phyloP scores from a whole-genome alignment of 2,888 invertebrate species.

The Calliscelio sp. region DNA sequence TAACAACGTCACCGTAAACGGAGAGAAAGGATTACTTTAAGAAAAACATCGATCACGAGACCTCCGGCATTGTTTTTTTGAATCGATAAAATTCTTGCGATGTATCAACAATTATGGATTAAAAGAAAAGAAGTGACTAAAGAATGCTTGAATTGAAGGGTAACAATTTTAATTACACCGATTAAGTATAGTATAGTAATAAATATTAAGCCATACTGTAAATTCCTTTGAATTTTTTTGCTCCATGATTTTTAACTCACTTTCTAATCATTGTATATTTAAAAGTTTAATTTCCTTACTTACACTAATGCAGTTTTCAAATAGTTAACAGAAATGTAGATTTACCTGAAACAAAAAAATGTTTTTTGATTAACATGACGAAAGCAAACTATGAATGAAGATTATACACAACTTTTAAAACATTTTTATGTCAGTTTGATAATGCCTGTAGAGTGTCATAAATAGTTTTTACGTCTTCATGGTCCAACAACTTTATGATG shows the following conservation, averaged over 20 bases:
- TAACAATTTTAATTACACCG: neutral
- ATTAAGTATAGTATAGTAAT: neutral
- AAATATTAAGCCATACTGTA: no score
- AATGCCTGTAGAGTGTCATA: constrained; percentile 10
- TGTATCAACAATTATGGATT: constrained; percentile 14
- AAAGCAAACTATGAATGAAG: constrained; percentile 10
- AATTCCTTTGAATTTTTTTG: no score
- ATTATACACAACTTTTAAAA: constrained; percentile 29
- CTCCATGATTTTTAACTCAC: no score
- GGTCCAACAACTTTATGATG: constrained; percentile 29
- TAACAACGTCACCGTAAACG: constrained; percentile 37
- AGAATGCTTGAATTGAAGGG: no score
- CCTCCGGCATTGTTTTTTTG: constrained; percentile 39
- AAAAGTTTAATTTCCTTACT: no score
- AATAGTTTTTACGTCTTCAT: constrained; percentile 35
- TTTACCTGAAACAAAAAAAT: constrained; percentile 54
- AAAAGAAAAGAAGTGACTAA: constrained; percentile 1
- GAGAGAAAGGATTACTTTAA: constrained; percentile 50
- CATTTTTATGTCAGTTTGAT: constrained; percentile 42
- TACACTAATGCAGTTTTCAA: no score
- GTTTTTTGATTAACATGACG: constrained; percentile 32
- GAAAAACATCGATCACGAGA: constrained; percentile 28
- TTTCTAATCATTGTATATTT: no score
- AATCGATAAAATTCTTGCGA: constrained; percentile 27
- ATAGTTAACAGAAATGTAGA: neutral